Base-by-base conservation (phyloP, 2,113 vertebrate species). In the western clawed frog (Xenopus tropicalis) region DNA sequence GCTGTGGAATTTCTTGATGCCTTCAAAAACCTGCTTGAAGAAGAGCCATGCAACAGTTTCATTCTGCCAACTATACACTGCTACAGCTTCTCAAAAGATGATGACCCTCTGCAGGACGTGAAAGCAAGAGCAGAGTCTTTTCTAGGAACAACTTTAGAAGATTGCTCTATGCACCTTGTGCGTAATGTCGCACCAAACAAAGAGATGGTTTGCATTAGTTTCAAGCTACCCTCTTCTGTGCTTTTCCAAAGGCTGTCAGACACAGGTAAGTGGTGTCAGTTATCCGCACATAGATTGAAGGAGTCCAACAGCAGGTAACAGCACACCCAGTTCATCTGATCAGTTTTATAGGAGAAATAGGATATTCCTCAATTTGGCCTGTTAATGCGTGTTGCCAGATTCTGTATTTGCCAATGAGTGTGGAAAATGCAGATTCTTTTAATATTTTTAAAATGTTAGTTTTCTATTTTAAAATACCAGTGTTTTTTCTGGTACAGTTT, bases 111-210 rank as follows among this genome's bases (percentile, higher is more conserved):
- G 68, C 83, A 80, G 61, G 97, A 99, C n/a, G 80, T 95, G 54
- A 85, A 87, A 76, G 84, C 86, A 21, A 84, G 81, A 74, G 94
- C 92, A 0, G 95, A 91, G 52, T 74, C 80, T 24, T 80, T 70
- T 0, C 79, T 99, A 22, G 92, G 93, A 2, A 77, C 86, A 66
- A 86, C 90, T 11, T 68, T 98, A 74, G 85, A 88, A 10, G 81
- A 85, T 1, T 95, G 91, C 75, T 92, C 93, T 0, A 83, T 94
- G 1, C 89, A 95, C 81, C 86, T 85, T 67, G 97, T 99, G 61
- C 93, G 97, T 64, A 97, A 98, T 0, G 97, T 99, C 43, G 93
- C 97, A 0, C 97, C 97, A 0, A 96, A 93, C 85, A 99, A 99
- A 85, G 94, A 99, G 77, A 99, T 99, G 97, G 84, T 98, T 85